Evolutionary conservation across 2,113 vertebrate genomes (phyloP).

Genomic region (Amia ocellicauda): DNA sequence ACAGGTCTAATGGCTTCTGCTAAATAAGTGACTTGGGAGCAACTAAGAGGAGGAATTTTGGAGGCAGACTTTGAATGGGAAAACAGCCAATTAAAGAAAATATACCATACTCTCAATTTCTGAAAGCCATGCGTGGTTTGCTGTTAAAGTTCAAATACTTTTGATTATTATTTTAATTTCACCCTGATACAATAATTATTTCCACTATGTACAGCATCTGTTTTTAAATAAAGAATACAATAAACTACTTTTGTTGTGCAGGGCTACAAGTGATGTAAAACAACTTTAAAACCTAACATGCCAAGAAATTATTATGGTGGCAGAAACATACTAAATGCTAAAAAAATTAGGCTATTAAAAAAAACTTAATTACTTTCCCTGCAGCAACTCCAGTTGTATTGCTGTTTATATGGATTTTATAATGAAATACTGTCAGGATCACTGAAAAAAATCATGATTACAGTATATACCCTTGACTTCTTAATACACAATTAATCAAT

Average conservation of each 20-base stretch:
- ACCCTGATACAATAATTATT: background rate
- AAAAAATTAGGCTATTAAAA: conserved; percentile 6
- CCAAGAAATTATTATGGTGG: conserved; percentile 17
- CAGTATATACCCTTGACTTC: background rate
- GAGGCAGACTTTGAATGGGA: too few relatives aligned
- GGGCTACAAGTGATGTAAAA: too few relatives aligned
- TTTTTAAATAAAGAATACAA: too few relatives aligned
- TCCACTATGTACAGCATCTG: too few relatives aligned
- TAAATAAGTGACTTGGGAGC: too few relatives aligned
- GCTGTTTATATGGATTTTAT: conserved; percentile 20
- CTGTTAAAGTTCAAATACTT: too few relatives aligned
- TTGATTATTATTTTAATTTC: conserved; percentile 12
- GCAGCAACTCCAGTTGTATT: conserved; percentile 6
- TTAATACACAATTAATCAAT: conserved; percentile 12
- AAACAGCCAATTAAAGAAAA: too few relatives aligned
- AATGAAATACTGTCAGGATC: background rate
- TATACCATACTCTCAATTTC: too few relatives aligned
- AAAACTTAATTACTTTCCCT: conserved; percentile 17
- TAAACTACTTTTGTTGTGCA: too few relatives aligned
- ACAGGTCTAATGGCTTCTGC: too few relatives aligned
- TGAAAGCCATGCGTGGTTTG: too few relatives aligned
- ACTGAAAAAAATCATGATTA: background rate
- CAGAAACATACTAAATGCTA: conserved; percentile 10
- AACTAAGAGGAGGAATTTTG: too few relatives aligned
- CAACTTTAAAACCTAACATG: background rate